Evolutionary conservation across 64 coral and sea anemone genomes (phyloP).

Genomic region (Platygyra sinensis): DNA sequence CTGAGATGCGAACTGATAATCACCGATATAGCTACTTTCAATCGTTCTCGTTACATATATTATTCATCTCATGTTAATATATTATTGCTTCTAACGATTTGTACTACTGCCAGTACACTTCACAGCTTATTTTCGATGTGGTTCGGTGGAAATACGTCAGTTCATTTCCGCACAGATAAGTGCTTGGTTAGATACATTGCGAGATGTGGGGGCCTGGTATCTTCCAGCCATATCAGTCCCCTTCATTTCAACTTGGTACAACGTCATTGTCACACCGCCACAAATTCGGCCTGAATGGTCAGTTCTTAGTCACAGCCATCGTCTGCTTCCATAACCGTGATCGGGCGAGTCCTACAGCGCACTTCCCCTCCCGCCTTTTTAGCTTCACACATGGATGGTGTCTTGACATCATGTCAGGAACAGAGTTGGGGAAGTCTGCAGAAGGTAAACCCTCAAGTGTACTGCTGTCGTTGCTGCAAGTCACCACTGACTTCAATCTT

Average conservation of each 20-base stretch:
- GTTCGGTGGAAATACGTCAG: no score
- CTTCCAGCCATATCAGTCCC: conserved; percentile 78
- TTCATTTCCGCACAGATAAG: no score
- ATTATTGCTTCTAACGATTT: no score
- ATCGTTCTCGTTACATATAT: no score
- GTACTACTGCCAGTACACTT: no score
- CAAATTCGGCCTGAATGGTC: conserved; percentile 10
- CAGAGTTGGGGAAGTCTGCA: conserved; percentile 49
- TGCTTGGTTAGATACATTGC: not conserved
- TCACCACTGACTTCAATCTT: conserved; percentile 55
- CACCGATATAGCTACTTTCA: no score
- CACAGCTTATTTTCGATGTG: no score
- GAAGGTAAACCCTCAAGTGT: conserved; percentile 66
- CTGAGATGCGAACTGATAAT: no score
- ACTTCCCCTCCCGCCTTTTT: no score
- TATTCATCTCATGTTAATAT: no score
- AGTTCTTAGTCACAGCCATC: conserved; percentile 62
- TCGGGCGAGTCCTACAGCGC: not conserved
- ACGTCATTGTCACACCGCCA: conserved; percentile 35
- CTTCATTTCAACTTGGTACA: conserved; percentile 78
- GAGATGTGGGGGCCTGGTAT: conserved; percentile 59
- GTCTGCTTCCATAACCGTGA: conserved; percentile 13
- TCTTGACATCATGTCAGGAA: conserved; percentile 59
- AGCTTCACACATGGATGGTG: not conserved
- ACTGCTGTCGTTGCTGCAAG: conserved; percentile 46